Conservation (phyloP, 2,113 vertebrate species). For the Paramormyrops kingsleyae region DNA sequence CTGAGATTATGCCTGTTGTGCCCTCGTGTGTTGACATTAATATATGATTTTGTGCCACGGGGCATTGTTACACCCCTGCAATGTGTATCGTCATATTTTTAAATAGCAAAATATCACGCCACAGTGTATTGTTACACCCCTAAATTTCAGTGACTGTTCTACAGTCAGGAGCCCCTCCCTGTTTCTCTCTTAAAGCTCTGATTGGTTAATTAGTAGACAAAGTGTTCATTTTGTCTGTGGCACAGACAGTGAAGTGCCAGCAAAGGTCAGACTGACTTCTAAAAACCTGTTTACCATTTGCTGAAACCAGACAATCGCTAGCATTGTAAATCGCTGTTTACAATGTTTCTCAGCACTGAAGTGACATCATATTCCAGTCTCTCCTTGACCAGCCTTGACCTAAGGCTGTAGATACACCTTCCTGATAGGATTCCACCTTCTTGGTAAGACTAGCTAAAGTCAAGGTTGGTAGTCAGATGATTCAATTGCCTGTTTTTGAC, state of each 20-base stretch:
- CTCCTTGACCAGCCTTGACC: not conserved
- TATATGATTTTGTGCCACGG: not conserved
- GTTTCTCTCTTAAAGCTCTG: not conserved
- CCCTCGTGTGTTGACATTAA: not conserved
- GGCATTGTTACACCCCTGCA: not conserved
- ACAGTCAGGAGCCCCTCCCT: not conserved
- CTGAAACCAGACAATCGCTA: not conserved
- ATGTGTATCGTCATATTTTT: not conserved
- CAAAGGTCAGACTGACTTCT: not conserved
- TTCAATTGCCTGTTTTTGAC: not conserved
- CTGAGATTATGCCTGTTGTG: not conserved
- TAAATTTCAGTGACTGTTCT: not conserved
- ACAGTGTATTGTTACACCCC: not conserved
- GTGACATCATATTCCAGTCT: not conserved
- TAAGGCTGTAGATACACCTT: not conserved
- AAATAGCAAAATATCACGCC: not conserved
- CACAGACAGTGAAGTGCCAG: not conserved
- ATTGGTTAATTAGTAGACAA: not conserved
- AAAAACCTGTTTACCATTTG: not conserved
- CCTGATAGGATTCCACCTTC: not conserved
- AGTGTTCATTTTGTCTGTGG: not conserved
- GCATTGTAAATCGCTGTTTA: not conserved
- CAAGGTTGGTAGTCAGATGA: not conserved
- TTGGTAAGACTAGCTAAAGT: not conserved
- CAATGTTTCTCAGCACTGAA: not conserved